Conservation (phyloP, 1,140 invertebrate species). For the Musca vetustissima region DNA sequence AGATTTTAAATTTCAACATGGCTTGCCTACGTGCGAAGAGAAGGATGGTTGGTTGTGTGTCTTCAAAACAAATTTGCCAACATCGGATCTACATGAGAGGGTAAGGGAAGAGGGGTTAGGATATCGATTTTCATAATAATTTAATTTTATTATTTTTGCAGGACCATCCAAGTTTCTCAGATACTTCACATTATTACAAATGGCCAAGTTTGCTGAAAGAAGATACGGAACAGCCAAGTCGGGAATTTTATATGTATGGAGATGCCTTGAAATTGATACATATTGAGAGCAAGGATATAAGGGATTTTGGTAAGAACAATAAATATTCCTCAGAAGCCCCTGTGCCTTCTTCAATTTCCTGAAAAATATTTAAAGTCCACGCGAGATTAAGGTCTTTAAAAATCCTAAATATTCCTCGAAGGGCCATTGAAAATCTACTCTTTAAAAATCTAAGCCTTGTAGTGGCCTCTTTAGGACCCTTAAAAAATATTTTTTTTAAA, state of each 20-base stretch:
- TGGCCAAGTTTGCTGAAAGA: constrained; percentile 37
- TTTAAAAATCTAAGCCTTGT: too few species aligned
- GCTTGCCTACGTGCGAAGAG: constrained; percentile 43
- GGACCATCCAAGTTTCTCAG: constrained; percentile 26
- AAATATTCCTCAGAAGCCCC: not conserved
- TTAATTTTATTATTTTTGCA: constrained; percentile 9
- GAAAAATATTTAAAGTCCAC: too few species aligned
- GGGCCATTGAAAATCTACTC: too few species aligned
- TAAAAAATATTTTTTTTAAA: too few species aligned
- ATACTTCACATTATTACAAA: constrained; percentile 33
- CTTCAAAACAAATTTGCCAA: constrained; percentile 40
- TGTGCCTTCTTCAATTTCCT: too few species aligned
- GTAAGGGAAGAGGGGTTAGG: constrained; percentile 9
- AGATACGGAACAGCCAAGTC: not conserved
- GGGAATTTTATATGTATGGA: constrained; percentile 35
- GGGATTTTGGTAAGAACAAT: constrained; percentile 32
- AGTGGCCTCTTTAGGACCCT: too few species aligned
- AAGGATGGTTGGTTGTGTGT: constrained; percentile 51
- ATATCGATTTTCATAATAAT: not conserved
- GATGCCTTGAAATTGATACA: constrained; percentile 41
- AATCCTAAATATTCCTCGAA: too few species aligned
- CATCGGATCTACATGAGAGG: not conserved
- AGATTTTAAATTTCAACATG: constrained; percentile 46
- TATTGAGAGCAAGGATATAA: constrained; percentile 30
- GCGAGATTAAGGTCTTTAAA: too few species aligned